phyloP scores from a whole-genome alignment of 1,140 invertebrate species.

The Parasteatoda tepidariorum region DNA sequence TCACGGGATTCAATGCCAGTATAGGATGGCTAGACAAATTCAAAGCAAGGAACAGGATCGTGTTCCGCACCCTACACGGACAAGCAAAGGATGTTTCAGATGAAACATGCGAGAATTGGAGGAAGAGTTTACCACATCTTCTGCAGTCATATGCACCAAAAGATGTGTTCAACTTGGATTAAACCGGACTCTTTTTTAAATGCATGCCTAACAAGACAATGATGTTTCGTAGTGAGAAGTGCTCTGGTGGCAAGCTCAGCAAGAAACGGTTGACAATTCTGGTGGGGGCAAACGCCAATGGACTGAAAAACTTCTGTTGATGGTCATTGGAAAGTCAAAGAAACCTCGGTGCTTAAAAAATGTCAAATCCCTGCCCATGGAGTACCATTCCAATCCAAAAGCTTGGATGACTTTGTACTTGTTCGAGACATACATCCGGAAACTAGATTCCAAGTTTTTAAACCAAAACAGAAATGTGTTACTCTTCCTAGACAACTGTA shows the following conservation, averaged over 20 bases:
- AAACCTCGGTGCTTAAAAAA: background rate
- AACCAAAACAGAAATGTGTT: slow-evolving; percentile 1
- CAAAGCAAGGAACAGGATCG: slow-evolving; percentile 24
- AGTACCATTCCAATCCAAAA: slow-evolving; percentile 10
- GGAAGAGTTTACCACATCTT: background rate
- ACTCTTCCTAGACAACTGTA: slow-evolving; percentile 16
- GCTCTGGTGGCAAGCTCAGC: too few species aligned
- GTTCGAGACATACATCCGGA: background rate
- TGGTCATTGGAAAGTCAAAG: slow-evolving; percentile 37
- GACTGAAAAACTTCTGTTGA: slow-evolving; percentile 2
- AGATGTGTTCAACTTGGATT: slow-evolving; percentile 11
- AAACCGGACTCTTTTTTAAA: slow-evolving; percentile 7
- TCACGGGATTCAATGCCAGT: slow-evolving; percentile 63
- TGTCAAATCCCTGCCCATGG: slow-evolving; percentile 17
- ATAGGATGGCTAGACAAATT: slow-evolving; percentile 64
- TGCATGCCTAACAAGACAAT: background rate
- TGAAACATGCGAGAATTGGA: too few species aligned
- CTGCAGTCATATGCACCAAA: too few species aligned
- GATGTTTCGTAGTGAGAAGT: too few species aligned
- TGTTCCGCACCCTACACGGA: too few species aligned
- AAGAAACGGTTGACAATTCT: slow-evolving; percentile 19
- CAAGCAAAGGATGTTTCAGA: background rate
- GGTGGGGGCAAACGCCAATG: slow-evolving; percentile 14
- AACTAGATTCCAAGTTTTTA: background rate
- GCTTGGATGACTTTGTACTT: slow-evolving; percentile 6